phyloP scores from a whole-genome alignment of 2,113 vertebrate genomes.

The Dicerorhinus sumatrensis region DNA sequence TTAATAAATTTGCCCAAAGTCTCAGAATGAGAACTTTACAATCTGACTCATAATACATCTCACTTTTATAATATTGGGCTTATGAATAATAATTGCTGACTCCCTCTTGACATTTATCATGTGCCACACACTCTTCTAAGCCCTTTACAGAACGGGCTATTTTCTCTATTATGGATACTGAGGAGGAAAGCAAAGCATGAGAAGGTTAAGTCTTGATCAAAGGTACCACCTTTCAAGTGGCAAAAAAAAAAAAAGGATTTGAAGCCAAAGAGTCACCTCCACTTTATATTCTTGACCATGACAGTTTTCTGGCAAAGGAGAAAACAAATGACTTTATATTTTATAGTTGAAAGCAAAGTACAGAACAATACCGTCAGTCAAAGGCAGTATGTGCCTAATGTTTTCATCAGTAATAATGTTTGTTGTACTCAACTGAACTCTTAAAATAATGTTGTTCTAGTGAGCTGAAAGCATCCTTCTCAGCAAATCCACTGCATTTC shows the following conservation, averaged over 20 bases:
- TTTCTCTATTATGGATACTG: not conserved
- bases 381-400: not conserved
- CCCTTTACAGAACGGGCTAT: not conserved
- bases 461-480: not conserved
- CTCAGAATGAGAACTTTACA: not conserved
- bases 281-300: not conserved
- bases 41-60: not conserved
- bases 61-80: not conserved
- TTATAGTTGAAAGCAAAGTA: constrained; percentile 36
- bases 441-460: not conserved
- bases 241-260: not conserved
- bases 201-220: not conserved
- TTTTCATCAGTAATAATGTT: constrained; percentile 41
- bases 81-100: not conserved
- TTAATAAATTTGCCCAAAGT: not conserved
- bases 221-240: not conserved
- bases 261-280: not conserved
- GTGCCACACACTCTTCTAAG: not conserved
- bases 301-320: constrained; percentile 29
- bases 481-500: not conserved
- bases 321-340: constrained; percentile 34
- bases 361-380: constrained; percentile 24
- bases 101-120: not conserved
- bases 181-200: not conserved
- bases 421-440: constrained; percentile 41